Evolutionary conservation across 2,888 invertebrate genomes (phyloP), one percentile per base, ranked within the genome.

Genomic region (Cheilosia impressa): DNA sequence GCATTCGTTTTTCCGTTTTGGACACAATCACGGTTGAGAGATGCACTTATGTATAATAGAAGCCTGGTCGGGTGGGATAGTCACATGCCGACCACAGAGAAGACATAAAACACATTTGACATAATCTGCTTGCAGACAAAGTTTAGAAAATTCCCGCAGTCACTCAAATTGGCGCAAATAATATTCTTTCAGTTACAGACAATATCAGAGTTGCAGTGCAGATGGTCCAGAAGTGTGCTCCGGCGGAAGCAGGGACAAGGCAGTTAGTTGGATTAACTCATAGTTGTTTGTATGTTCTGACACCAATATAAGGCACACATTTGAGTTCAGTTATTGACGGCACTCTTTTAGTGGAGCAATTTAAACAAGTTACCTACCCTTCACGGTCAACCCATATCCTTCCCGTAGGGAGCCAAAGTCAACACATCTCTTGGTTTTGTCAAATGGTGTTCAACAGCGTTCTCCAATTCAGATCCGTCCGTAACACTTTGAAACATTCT

Each of bases 1-100:
- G 53, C 55, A 69, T 78, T 69, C 47, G 45, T 24, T 55, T 52
- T 34, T 15, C 1, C 22, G 52, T 52, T 19, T 22, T 58, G 17
- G 4, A 66, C 27, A 55, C 62, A 69, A 63, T 69, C 55, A 55
- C 60, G 53, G 45, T 38, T 47, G n/a, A 22, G 45, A 38, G 53
- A 55, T 53, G 68, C 34, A 77, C 10, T 19, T 43, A 57, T 17
- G 45, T 43, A 57, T 17, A 55, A 63, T 50, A 50, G 62, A 62
- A 62, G 53, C 62, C 31, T 62, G 62, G 52, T 53, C 53, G 19
- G 27, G 41, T 52, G 66, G 27, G 31, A 50, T 57, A n/a, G 65
- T 17, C 27, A 47, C 47, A 50, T 50, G 7, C 19, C 24, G 17
- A 41, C 34, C 47, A 31, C 13, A 17, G n/a, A 3, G 45, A 68